A percentile compares a stretch with the other conserved stretches of the same genome.
These are phyloP conservation scores for Hetaerina titia DNA, from an alignment of 2,888 invertebrate genomes.

Conservation along the genomic window DNA sequence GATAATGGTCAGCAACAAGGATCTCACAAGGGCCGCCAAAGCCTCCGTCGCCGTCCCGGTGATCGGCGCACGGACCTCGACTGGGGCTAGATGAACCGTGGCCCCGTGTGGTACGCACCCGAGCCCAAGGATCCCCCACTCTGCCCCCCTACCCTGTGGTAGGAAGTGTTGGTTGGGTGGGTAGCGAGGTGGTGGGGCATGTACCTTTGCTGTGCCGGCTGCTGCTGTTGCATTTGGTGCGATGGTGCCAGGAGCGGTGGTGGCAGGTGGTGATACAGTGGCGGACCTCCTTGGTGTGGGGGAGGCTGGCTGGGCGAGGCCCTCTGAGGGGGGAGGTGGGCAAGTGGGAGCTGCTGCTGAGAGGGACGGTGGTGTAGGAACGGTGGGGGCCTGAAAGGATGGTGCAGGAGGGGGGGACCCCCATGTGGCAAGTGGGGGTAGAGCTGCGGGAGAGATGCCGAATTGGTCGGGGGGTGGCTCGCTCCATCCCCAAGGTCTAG, in stretches of 20 bases:
- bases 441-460: constrained; percentile 58
- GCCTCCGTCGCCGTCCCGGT: constrained; percentile 63
- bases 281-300: constrained; percentile 70
- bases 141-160: constrained; percentile 59
- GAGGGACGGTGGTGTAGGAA: constrained; percentile 77
- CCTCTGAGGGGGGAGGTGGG: constrained; percentile 34
- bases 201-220: constrained; percentile 69
- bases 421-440: constrained; percentile 52
- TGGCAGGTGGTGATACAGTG: constrained; percentile 68
- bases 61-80: constrained; percentile 62
- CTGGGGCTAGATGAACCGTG: constrained; percentile 73
- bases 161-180: constrained; percentile 68
- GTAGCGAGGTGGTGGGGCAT: constrained; percentile 69
- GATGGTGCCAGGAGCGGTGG: constrained; percentile 68
- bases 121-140: constrained; percentile 65
- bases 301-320: constrained; percentile 68
- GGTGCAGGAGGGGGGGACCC: background rate
- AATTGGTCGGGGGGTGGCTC: constrained; percentile 54
- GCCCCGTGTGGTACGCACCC: constrained; percentile 72
- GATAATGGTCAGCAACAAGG: constrained; percentile 52
- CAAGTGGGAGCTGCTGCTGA: constrained; percentile 51
- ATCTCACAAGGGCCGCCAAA: constrained; percentile 62
- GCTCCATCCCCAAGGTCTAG: constrained; percentile 90
- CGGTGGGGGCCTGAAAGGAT: constrained; percentile 76
- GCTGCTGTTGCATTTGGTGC: constrained; percentile 40